These are phyloP conservation scores for Sphenopsis melanotis DNA, from an alignment of 2,797 vertebrate genomes.

Conservation along the genomic window DNA sequence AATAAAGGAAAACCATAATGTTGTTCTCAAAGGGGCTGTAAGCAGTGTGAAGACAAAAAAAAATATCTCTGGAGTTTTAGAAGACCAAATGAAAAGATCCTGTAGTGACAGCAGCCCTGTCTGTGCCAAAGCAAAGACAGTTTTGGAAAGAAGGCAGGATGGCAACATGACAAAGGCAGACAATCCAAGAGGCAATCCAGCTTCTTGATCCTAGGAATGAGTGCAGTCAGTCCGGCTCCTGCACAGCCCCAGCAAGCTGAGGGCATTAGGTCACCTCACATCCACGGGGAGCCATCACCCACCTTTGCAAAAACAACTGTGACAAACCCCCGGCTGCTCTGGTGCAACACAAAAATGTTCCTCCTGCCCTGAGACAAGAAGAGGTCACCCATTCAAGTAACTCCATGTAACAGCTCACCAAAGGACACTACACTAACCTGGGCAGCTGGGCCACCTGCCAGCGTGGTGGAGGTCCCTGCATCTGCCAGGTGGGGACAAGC, in stretches of 20 bases:
- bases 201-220: background rate
- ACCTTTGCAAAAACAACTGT: background rate
- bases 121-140: slow-evolving; percentile 9
- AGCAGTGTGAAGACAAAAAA: background rate
- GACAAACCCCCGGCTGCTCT: background rate
- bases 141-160: background rate
- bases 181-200: background rate
- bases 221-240: background rate
- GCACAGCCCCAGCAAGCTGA: background rate
- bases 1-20: slow-evolving; percentile 41
- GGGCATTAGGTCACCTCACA: background rate
- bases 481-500: background rate
- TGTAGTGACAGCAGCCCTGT: background rate
- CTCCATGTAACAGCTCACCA: background rate
- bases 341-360: background rate
- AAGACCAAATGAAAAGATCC: background rate
- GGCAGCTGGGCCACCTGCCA: background rate
- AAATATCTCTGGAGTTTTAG: background rate
- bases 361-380: background rate
- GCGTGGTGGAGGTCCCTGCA: accelerated
- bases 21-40: background rate
- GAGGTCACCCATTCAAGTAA: background rate
- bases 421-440: background rate
- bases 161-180: background rate
- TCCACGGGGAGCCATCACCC: background rate